Evolutionary conservation across 2,888 invertebrate genomes (phyloP).

Genomic region (Hydropsyche betteni): DNA sequence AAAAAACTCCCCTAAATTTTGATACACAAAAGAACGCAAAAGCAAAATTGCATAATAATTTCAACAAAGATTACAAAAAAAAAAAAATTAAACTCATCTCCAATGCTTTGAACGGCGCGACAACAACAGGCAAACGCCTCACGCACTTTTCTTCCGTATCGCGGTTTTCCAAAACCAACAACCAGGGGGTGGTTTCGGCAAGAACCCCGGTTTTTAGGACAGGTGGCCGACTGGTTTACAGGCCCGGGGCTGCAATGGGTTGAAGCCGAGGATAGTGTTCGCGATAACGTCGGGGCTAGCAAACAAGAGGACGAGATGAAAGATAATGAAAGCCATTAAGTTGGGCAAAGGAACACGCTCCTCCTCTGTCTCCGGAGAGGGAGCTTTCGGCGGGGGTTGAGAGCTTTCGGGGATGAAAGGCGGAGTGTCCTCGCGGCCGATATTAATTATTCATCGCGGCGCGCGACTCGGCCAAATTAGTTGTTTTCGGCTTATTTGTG

Average conservation of each 20-base stretch:
- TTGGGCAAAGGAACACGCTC: conserved; percentile 35
- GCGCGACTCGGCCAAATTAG: conserved; percentile 40
- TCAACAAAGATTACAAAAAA: no score
- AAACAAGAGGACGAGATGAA: conserved; percentile 50
- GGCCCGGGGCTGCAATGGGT: background rate
- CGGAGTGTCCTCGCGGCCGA: conserved; percentile 25
- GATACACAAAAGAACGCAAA: no score
- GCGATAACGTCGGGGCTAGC: conserved; percentile 47
- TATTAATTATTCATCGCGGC: conserved; percentile 48
- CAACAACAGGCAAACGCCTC: no score
- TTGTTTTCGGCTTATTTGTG: conserved; percentile 19
- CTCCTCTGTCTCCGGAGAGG: conserved; percentile 24
- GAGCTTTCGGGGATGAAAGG: conserved; percentile 33
- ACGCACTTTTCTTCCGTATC: no score
- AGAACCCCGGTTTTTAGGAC: conserved; percentile 38
- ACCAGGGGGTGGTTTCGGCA: conserved; percentile 5
- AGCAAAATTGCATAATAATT: no score
- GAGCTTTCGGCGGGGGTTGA: background rate
- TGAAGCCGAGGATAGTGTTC: conserved; percentile 46
- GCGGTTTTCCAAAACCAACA: background rate
- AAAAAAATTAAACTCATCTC: no score
- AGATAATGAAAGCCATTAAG: conserved; percentile 52
- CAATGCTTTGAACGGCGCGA: no score
- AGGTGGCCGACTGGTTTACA: conserved; percentile 26
- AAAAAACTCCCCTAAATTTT: no score